Percentiles rank a stretch among this genome's conserved stretches.
phyloP scores from a whole-genome alignment of 53 echinoderm and acorn worm genomes.

The Hippasteria phrygiana region DNA sequence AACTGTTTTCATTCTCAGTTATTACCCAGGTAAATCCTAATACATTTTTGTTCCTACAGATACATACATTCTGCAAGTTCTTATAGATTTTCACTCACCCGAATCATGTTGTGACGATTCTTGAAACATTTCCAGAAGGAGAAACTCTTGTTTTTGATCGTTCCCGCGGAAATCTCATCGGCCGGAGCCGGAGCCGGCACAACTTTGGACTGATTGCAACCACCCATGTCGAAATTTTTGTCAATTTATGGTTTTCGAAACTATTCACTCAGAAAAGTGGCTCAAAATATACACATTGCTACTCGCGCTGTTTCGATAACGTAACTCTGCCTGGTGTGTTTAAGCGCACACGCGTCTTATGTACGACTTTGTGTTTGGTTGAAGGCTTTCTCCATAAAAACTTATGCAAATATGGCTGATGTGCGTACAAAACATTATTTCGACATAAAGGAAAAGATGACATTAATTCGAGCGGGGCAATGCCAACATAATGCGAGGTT shows the following conservation, averaged over 20 bases:
- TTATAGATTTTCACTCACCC: not conserved
- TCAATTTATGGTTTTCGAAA: not conserved
- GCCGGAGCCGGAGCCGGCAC: not conserved
- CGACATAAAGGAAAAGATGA: conserved; percentile 7
- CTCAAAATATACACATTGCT: not conserved
- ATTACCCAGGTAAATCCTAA: too few relatives aligned
- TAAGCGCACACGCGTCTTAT: not conserved
- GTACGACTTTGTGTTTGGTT: not conserved
- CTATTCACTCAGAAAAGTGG: not conserved
- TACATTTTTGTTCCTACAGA: too few relatives aligned
- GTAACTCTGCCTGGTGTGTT: conserved; percentile 1
- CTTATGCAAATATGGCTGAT: not conserved
- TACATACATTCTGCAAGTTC: not conserved
- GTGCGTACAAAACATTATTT: not conserved
- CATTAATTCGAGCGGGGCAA: too few relatives aligned
- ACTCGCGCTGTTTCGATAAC: not conserved
- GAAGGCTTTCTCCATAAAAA: conserved; percentile 18
- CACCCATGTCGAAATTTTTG: conserved; percentile 17
- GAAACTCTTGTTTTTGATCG: not conserved
- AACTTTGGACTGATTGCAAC: conserved; percentile 40
- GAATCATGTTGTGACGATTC: conserved; percentile 43
- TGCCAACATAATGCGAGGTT: too few relatives aligned
- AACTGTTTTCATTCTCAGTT: too few relatives aligned
- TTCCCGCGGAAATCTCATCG: not conserved
- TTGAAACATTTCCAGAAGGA: conserved; percentile 46